Base-by-base conservation (phyloP, 2,113 vertebrate species). In the Oriolus oriolus region DNA sequence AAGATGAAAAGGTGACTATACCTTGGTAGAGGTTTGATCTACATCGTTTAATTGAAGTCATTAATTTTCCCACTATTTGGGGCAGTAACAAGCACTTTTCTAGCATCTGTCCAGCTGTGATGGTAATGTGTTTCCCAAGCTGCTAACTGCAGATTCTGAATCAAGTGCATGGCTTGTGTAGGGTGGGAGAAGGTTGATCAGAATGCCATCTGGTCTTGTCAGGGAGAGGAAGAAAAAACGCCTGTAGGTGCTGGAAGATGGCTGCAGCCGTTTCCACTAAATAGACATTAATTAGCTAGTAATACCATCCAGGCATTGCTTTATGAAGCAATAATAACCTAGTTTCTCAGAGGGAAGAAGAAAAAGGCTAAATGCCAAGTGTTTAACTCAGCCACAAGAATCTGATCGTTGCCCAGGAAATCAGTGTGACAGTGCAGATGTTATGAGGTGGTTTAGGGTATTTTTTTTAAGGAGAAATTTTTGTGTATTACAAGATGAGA, bases 241-340 rank as follows among this genome's bases (percentile, higher is more conserved):
- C 87, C 75, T 84, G 37, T 61, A 65, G 91, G 71, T 68, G 22
- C 63, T 95, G 71, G 52, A 93, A 90, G 71, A 41, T 80, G n/a
- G n/a, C 49, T 84, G 69, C 66, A 86, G 56, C 30, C 44, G 71
- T 93, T 80, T 88, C n/a, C 45, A 60, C 47, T 93, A 90, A 96
- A 47, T 66, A 89, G 91, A 70, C 71, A 66, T 96, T 88, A 96
- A 83, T 83, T 90, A 85, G 82, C 70, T 73, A 50, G 54, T 76
- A 80, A 66, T 85, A 74, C 27, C 66, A 90, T 26, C 37, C 59
- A 93, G 75, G 19, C 75, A 50, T 33, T 66, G 59, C 66, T 94
- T 80, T 94, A 77, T 74, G 89, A 77, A 54, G 75, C 84, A 77
- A 11, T 88, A 59, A 93, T 74, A 87, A 50, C 21, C 14, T 37